Evolutionary conservation across 2,113 vertebrate species (phyloP).

Genomic region (Lycaon pictus): DNA sequence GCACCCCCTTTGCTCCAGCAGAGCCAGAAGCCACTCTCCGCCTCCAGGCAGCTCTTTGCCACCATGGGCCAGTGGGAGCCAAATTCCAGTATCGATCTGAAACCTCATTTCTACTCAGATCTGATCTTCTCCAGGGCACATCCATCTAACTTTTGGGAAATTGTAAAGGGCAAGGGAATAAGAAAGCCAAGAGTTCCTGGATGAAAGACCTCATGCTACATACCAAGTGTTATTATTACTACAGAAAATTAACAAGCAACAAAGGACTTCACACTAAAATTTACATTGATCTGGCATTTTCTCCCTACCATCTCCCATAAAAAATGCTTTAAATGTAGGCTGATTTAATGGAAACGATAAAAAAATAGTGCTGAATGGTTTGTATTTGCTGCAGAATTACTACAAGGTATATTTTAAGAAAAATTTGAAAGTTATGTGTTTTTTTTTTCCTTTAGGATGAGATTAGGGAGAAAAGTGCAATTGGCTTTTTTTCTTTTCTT

Average conservation of each 20-base stretch:
- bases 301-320: constrained; percentile 5
- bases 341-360: constrained; percentile 75
- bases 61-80: neutral
- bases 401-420: constrained; percentile 66
- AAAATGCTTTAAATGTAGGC: constrained; percentile 72
- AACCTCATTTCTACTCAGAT: neutral
- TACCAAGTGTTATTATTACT: constrained; percentile 11
- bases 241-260: constrained; percentile 68
- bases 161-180: neutral
- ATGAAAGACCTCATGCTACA: neutral
- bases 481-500: neutral
- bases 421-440: constrained; percentile 43
- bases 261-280: constrained; percentile 57
- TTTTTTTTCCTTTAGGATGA: constrained; percentile 24
- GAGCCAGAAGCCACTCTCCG: neutral
- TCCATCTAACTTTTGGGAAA: neutral
- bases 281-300: constrained; percentile 60
- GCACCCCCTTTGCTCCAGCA: neutral
- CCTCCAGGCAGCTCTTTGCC: neutral
- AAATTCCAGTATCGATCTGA: neutral
- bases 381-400: constrained; percentile 73
- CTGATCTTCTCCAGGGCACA: neutral
- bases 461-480: neutral
- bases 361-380: constrained; percentile 77
- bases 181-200: neutral